Conservation (phyloP, 2,888 invertebrate genomes). For the Byasa hedistus region DNA sequence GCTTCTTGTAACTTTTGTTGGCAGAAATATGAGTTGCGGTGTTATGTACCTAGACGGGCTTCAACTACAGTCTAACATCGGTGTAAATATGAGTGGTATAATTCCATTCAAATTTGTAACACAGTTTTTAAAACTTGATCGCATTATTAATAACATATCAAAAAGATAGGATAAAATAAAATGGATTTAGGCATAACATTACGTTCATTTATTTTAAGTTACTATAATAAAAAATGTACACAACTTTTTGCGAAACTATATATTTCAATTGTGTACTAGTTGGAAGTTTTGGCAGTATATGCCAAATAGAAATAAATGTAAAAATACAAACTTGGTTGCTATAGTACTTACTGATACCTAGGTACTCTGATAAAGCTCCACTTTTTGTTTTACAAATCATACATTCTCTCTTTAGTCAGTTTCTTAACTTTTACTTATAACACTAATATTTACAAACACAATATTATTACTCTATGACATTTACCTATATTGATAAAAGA, state of each 20-base stretch:
- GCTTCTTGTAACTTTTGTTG: no score
- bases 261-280: slow-evolving; percentile 66
- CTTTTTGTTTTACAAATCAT: slow-evolving; percentile 79
- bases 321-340: slow-evolving; percentile 77
- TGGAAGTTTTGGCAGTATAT: slow-evolving; percentile 61
- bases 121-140: background rate
- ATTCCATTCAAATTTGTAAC: background rate
- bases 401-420: slow-evolving; percentile 77
- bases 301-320: slow-evolving; percentile 74
- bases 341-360: slow-evolving; percentile 72
- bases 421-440: slow-evolving; percentile 54
- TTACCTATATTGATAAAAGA: slow-evolving; percentile 78
- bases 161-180: slow-evolving; percentile 34
- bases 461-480: slow-evolving; percentile 68
- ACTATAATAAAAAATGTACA: slow-evolving; percentile 71
- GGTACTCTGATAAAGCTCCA: slow-evolving; percentile 80
- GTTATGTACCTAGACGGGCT: no score
- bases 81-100: background rate
- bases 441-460: slow-evolving; percentile 71
- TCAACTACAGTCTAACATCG: no score
- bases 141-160: background rate
- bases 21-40: no score
- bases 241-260: slow-evolving; percentile 62
- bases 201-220: slow-evolving; percentile 73
- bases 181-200: slow-evolving; percentile 52